Percentiles rank a stretch among this genome's conserved stretches.
Evolutionary conservation across 2,888 invertebrate genomes (phyloP).

Genomic region (Pseudococcus viburni): DNA sequence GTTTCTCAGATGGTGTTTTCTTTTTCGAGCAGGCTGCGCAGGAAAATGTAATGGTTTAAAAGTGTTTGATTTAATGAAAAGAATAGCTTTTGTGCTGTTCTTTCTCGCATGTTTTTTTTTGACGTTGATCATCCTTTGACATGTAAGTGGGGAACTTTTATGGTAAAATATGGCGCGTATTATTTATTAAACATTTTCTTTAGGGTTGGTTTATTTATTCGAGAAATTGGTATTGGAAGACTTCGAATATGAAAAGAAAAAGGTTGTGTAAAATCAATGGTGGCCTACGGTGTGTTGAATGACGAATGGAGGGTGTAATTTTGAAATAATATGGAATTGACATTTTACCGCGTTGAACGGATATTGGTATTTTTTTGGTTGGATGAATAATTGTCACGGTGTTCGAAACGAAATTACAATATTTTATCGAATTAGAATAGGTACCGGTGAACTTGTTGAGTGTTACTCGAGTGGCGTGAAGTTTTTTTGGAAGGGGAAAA

Average conservation of each 20-base stretch:
- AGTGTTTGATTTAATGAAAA: constrained; percentile 16
- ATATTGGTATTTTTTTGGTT: too few relatives aligned
- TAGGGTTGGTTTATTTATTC: neutral
- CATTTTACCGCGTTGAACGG: too few relatives aligned
- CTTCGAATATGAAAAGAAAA: neutral
- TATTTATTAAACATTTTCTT: neutral
- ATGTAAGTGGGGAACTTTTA: neutral
- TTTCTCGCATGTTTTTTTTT: neutral
- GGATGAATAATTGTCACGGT: too few relatives aligned
- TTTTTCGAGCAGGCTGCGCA: neutral
- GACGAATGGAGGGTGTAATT: too few relatives aligned
- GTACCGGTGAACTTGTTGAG: too few relatives aligned
- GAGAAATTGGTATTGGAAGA: neutral
- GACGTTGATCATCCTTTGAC: neutral
- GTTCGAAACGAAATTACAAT: too few relatives aligned
- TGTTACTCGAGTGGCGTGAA: too few relatives aligned
- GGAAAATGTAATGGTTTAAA: neutral
- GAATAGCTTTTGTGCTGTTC: neutral
- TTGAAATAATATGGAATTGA: too few relatives aligned
- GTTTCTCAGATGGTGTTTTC: neutral
- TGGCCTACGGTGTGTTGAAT: too few relatives aligned
- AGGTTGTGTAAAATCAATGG: neutral
- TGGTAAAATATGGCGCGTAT: neutral
- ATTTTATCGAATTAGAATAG: too few relatives aligned
- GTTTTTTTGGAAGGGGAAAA: too few relatives aligned